A percentile compares a stretch with the other conserved stretches of the same genome.
Conservation (phyloP, 2,113 vertebrate species). For the Serilophus lunatus region DNA sequence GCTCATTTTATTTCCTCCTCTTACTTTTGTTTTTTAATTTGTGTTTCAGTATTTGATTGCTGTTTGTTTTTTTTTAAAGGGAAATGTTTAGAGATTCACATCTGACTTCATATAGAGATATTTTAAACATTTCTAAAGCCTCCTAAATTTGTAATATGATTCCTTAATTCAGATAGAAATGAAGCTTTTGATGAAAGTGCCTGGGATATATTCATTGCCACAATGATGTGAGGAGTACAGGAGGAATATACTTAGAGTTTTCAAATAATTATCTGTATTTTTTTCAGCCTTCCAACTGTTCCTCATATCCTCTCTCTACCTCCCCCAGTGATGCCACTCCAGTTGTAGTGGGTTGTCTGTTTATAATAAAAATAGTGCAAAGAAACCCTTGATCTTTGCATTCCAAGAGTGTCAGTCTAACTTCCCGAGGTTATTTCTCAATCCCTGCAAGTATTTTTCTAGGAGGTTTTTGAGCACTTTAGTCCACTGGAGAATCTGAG, state of each 20-base stretch:
- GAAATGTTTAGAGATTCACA: background rate
- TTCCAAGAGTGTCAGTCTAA: constrained; percentile 31
- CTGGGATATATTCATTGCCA: background rate
- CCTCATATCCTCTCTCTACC: background rate
- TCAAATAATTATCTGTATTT: constrained; percentile 1
- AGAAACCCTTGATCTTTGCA: constrained; percentile 43
- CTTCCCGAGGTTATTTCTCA: constrained; percentile 47
- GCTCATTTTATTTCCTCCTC: constrained; percentile 14
- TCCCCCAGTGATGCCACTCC: constrained; percentile 13
- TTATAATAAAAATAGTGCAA: constrained; percentile 50
- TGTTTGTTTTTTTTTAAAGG: background rate
- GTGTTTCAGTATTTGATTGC: background rate
- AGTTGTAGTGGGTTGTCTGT: constrained; percentile 30
- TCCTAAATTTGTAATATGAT: background rate
- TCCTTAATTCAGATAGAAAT: background rate
- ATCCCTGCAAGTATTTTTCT: constrained; percentile 34
- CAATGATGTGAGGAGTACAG: background rate
- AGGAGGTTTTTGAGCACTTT: background rate
- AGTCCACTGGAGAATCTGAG: background rate
- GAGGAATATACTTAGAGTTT: background rate
- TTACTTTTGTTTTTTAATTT: background rate
- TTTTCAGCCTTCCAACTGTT: constrained; percentile 22
- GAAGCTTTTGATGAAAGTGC: background rate
- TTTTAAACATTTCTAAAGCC: background rate
- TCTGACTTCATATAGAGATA: background rate